A percentile compares a stretch with the other conserved stretches of the same genome.
These are phyloP conservation scores for Clusia tigrina DNA, from an alignment of 2,888 invertebrate genomes.

Conservation along the genomic window DNA sequence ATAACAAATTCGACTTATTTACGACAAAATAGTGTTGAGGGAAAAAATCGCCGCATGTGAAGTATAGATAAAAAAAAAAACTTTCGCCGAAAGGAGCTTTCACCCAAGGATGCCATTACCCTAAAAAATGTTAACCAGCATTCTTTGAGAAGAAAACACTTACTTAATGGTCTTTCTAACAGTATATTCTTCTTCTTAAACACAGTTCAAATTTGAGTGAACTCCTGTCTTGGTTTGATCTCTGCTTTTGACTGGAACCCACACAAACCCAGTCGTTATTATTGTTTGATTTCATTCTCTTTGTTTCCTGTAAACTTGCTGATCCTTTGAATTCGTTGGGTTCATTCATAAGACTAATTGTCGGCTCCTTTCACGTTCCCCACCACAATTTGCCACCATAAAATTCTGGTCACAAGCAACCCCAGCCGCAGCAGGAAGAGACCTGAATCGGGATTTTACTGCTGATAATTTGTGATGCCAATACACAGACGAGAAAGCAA, in stretches of 20 bases:
- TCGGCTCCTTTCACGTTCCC: background rate
- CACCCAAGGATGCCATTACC: too few species aligned
- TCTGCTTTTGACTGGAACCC: too few species aligned
- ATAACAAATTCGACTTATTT: too few species aligned
- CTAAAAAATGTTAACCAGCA: too few species aligned
- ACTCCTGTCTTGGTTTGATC: too few species aligned
- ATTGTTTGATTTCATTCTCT: background rate
- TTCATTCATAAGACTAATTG: background rate
- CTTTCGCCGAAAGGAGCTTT: background rate
- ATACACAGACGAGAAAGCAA: too few species aligned
- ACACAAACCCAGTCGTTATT: background rate
- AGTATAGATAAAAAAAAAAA: background rate
- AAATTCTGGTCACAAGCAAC: background rate
- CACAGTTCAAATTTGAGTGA: too few species aligned
- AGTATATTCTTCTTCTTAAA: too few species aligned
- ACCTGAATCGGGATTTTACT: slow-evolving; percentile 25
- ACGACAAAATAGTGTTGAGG: too few species aligned
- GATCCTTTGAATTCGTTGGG: background rate
- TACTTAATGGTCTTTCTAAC: too few species aligned
- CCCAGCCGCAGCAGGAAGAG: slow-evolving; percentile 8
- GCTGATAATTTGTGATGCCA: slow-evolving; percentile 23
- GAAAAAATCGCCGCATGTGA: background rate
- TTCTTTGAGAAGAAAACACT: too few species aligned
- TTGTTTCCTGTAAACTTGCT: too few species aligned
- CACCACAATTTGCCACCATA: background rate